Evolutionary conservation across 2,797 vertebrate genomes (phyloP).

Genomic region (Anabas testudineus): DNA sequence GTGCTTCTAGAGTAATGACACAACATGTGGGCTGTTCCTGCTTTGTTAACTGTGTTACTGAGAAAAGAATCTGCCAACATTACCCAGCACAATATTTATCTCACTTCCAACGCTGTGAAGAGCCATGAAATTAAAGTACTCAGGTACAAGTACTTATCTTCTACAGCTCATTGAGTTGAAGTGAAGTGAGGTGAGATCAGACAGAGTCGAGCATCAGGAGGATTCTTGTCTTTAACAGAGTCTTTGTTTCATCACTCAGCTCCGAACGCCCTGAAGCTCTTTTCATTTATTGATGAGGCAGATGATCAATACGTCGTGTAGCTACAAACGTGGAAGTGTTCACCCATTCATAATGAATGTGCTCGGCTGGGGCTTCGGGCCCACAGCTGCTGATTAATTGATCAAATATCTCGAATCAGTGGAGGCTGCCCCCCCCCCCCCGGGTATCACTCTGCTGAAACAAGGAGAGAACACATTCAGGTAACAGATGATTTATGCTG

Average conservation of each 20-base stretch:
- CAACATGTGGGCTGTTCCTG: too few relatives aligned
- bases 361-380: not conserved
- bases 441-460: not conserved
- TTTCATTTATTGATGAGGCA: constrained; percentile 32
- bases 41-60: too few relatives aligned
- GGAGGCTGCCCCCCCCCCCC: too few relatives aligned
- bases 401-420: constrained; percentile 17
- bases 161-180: too few relatives aligned
- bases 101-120: too few relatives aligned
- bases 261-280: not conserved
- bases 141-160: too few relatives aligned
- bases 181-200: constrained; percentile 9
- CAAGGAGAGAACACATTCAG: not conserved
- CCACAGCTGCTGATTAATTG: constrained; percentile 35
- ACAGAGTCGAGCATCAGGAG: constrained; percentile 10
- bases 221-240: constrained; percentile 1
- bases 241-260: constrained; percentile 5
- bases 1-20: too few relatives aligned
- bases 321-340: constrained; percentile 23
- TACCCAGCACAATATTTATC: too few relatives aligned
- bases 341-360: not conserved
- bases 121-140: too few relatives aligned
- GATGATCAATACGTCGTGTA: constrained; percentile 31
- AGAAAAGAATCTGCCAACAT: too few relatives aligned
- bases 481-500: not conserved